These are phyloP conservation scores for Pedionomus torquatus DNA, from an alignment of 2,113 vertebrate species.

Conservation along the genomic window DNA sequence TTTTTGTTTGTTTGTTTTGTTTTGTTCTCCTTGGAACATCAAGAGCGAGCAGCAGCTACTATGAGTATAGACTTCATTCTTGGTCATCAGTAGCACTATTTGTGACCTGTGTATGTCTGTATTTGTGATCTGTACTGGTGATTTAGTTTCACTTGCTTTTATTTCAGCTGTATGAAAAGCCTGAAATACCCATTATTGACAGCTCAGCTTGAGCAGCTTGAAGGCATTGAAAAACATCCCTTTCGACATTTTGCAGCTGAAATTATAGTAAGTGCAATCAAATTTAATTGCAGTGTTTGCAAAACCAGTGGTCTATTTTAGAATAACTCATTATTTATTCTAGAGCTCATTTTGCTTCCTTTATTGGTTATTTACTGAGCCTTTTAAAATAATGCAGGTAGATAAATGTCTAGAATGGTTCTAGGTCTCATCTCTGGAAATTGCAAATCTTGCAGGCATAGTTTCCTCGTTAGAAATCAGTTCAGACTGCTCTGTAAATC, in stretches of 20 bases:
- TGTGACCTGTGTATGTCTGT: neutral
- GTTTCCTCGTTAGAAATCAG: neutral
- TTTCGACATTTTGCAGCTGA: conserved; percentile 85
- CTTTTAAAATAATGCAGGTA: neutral
- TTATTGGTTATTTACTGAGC: neutral
- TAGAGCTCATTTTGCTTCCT: neutral
- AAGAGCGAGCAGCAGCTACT: neutral
- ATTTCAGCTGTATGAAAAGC: conserved; percentile 88
- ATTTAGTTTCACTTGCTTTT: conserved; percentile 7
- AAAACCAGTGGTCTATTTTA: neutral
- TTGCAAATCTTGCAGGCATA: neutral
- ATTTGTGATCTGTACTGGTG: neutral
- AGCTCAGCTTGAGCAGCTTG: conserved; percentile 82
- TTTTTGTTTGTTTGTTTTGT: too few species aligned
- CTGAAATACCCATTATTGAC: conserved; percentile 87
- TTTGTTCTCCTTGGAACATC: neutral
- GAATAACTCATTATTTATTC: neutral
- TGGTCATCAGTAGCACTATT: neutral
- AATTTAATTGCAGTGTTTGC: neutral
- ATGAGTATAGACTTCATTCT: neutral
- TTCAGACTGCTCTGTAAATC: neutral
- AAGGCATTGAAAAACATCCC: conserved; percentile 76
- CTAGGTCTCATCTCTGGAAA: neutral
- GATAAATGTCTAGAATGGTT: neutral
- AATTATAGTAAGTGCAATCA: conserved; percentile 82